Percentiles rank a stretch among this genome's conserved stretches.
Conservation (phyloP, 2,888 invertebrate species). For the Hemicrepidius hirtus region DNA sequence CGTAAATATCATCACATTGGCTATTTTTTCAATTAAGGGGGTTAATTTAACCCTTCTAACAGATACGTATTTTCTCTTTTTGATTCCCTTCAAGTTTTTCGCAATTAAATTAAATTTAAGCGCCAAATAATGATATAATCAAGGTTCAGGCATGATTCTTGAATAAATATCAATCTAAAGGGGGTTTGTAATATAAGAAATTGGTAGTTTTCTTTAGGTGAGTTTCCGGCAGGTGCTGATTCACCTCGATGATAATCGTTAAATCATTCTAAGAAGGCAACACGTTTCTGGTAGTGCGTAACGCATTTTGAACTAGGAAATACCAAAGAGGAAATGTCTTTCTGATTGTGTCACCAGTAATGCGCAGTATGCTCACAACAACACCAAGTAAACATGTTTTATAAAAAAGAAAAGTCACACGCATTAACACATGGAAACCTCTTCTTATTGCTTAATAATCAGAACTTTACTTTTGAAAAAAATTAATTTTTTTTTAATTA, state of each 20-base stretch:
- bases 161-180: constrained; percentile 6
- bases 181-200: constrained; percentile 39
- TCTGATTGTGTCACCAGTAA: constrained; percentile 38
- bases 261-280: constrained; percentile 51
- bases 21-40: not conserved
- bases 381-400: constrained; percentile 33
- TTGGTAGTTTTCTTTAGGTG: constrained; percentile 39
- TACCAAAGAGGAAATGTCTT: constrained; percentile 40
- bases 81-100: not conserved
- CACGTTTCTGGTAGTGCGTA: constrained; percentile 47
- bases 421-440: constrained; percentile 17
- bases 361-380: constrained; percentile 29
- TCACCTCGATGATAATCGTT: constrained; percentile 53
- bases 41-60: not conserved
- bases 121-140: not conserved
- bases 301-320: constrained; percentile 36
- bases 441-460: not conserved
- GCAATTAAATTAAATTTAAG: not conserved
- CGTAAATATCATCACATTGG: constrained; percentile 14
- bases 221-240: constrained; percentile 58
- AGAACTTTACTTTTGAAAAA: not conserved
- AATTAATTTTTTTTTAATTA: not conserved
- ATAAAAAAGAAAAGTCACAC: constrained; percentile 12
- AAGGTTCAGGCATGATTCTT: constrained; percentile 8
- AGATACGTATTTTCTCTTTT: not conserved